Conservation (phyloP, 2,797 vertebrate species). For the Acanthopagrus latus region DNA sequence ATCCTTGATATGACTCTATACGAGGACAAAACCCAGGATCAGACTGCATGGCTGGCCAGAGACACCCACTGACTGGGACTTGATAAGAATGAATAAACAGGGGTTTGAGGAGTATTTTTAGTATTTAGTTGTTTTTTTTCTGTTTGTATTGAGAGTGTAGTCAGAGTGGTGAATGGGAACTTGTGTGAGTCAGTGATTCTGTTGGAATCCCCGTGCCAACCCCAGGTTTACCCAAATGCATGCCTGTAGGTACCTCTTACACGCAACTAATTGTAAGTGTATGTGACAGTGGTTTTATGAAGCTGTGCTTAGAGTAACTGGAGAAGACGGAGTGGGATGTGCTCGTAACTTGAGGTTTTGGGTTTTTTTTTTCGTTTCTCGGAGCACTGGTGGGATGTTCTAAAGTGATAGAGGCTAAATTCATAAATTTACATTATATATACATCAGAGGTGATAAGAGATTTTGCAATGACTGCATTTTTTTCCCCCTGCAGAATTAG, state of each 20-base stretch:
- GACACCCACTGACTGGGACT: conserved; percentile 24
- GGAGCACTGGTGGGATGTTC: conserved; percentile 6
- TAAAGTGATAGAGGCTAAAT: background rate
- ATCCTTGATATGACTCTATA: conserved; percentile 52
- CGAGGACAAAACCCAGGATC: conserved; percentile 57
- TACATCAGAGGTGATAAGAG: background rate
- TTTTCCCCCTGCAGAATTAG: background rate
- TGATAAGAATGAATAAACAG: conserved; percentile 54
- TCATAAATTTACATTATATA: background rate
- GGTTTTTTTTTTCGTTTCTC: background rate
- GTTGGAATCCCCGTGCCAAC: conserved; percentile 3
- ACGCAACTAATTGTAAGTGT: conserved; percentile 48
- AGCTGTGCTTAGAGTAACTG: conserved; percentile 7
- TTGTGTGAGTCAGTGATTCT: conserved; percentile 20
- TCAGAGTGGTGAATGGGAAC: background rate
- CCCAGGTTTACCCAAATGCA: conserved; percentile 22
- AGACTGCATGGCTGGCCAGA: conserved; percentile 17
- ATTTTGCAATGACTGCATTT: background rate
- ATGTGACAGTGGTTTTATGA: conserved; percentile 41
- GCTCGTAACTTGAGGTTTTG: background rate
- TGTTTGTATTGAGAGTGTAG: conserved; percentile 7
- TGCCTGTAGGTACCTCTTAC: conserved; percentile 30
- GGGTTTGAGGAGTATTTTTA: conserved; percentile 41
- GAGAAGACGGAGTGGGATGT: conserved; percentile 14
- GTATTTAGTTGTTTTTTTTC: background rate